Evolutionary conservation across 2,888 invertebrate genomes (phyloP).

Genomic region (Andrena bicolor): DNA sequence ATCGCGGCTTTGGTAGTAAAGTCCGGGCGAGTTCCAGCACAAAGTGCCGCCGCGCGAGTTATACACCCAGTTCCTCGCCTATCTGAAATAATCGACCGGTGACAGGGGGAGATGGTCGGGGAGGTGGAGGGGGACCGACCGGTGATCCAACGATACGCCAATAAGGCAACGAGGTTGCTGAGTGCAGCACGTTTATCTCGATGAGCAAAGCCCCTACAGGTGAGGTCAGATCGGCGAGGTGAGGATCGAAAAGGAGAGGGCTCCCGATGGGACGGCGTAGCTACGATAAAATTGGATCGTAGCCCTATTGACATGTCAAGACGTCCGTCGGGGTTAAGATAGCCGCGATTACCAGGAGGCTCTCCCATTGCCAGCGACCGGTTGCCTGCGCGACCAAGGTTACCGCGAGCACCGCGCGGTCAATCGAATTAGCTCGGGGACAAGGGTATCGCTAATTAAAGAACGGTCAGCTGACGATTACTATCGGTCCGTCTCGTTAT

Average conservation of each 20-base stretch:
- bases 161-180: constrained; percentile 72
- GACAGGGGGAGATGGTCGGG: constrained; percentile 46
- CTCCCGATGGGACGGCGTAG: constrained; percentile 31
- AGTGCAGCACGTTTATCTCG: constrained; percentile 61
- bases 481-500: constrained; percentile 10
- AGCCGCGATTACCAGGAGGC: constrained; percentile 54
- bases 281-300: constrained; percentile 70
- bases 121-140: constrained; percentile 19
- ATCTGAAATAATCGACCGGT: constrained; percentile 70
- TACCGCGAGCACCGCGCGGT: constrained; percentile 51
- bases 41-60: constrained; percentile 66
- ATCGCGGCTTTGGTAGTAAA: constrained; percentile 57
- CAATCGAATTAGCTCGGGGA: constrained; percentile 65
- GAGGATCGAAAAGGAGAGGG: constrained; percentile 34
- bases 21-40: constrained; percentile 44
- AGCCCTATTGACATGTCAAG: constrained; percentile 74
- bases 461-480: constrained; percentile 60
- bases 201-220: constrained; percentile 53
- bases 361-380: constrained; percentile 19
- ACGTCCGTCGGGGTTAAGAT: constrained; percentile 67
- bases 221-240: constrained; percentile 54
- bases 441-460: constrained; percentile 62
- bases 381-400: constrained; percentile 55
- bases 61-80: constrained; percentile 59
- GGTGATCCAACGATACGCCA: constrained; percentile 77